phyloP scores from a whole-genome alignment of 2,797 vertebrate genomes.

The Peromyscus eremicus region DNA sequence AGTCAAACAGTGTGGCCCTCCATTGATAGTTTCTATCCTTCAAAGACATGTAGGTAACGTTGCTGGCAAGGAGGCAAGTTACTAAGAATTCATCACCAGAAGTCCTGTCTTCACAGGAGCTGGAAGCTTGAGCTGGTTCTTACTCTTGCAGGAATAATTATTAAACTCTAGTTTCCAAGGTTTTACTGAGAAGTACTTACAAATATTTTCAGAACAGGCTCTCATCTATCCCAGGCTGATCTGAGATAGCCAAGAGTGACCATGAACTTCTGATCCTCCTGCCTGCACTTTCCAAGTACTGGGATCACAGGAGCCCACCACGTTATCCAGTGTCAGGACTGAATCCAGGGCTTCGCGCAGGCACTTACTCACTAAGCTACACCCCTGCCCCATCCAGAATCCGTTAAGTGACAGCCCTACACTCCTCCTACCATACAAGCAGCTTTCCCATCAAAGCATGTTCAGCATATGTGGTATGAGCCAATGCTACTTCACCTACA shows the following conservation, averaged over 20 bases:
- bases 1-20: background rate
- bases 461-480: background rate
- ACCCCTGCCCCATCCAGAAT: too few relatives aligned
- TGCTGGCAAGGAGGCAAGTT: background rate
- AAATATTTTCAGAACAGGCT: background rate
- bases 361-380: too few relatives aligned
- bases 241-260: background rate
- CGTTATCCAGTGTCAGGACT: background rate
- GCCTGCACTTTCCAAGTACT: background rate
- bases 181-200: background rate
- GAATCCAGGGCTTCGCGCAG: background rate
- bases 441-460: background rate
- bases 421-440: background rate
- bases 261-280: background rate
- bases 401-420: background rate
- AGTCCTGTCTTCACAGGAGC: background rate
- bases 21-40: background rate
- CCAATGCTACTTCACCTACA: background rate
- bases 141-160: constrained; percentile 32
- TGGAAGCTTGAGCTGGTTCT: background rate
- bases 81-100: constrained; percentile 1
- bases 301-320: too few relatives aligned
- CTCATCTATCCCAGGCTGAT: background rate
- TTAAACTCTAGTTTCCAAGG: constrained; percentile 30
- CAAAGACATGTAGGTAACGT: background rate